These are phyloP conservation scores for Oedothorax gibbosus DNA, from an alignment of 1,140 invertebrate species.

Conservation along the genomic window DNA sequence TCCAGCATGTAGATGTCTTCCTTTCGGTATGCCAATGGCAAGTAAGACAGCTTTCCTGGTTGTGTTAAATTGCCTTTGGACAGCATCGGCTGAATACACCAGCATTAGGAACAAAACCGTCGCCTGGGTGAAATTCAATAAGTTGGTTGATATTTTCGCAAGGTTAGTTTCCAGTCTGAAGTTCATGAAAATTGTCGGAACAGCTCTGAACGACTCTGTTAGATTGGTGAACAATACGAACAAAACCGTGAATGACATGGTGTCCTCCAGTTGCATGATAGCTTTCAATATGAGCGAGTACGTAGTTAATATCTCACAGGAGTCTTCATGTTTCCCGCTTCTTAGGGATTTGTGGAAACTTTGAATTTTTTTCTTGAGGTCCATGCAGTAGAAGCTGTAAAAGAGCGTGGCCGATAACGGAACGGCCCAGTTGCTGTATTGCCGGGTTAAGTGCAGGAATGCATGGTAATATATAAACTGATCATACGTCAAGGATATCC, in stretches of 20 bases:
- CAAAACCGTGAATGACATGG: neutral
- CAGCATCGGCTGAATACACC: slow-evolving; percentile 22
- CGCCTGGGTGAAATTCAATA: neutral
- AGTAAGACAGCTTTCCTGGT: neutral
- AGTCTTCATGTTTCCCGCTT: neutral
- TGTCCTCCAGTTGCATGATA: neutral
- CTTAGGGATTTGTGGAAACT: neutral
- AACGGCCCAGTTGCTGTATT: slow-evolving; percentile 11
- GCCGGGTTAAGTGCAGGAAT: slow-evolving; percentile 4
- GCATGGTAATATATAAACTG: neutral
- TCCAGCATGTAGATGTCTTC: neutral
- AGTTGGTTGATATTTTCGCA: too few species aligned
- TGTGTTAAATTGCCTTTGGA: neutral
- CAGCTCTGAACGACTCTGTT: slow-evolving; percentile 8
- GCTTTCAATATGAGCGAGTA: neutral
- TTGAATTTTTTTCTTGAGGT: slow-evolving; percentile 3
- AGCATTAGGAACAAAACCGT: slow-evolving; percentile 15
- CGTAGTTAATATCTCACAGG: neutral
- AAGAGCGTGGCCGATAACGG: slow-evolving; percentile 31
- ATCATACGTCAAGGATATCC: neutral
- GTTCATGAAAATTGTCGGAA: neutral
- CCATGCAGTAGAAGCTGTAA: slow-evolving; percentile 42
- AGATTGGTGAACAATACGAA: slow-evolving; percentile 29
- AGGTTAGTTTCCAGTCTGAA: neutral
- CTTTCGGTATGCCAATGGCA: neutral